Percentiles rank a stretch among this genome's conserved stretches.
Conservation (phyloP, 2,888 invertebrate species). For the Stomorhina lunata region DNA sequence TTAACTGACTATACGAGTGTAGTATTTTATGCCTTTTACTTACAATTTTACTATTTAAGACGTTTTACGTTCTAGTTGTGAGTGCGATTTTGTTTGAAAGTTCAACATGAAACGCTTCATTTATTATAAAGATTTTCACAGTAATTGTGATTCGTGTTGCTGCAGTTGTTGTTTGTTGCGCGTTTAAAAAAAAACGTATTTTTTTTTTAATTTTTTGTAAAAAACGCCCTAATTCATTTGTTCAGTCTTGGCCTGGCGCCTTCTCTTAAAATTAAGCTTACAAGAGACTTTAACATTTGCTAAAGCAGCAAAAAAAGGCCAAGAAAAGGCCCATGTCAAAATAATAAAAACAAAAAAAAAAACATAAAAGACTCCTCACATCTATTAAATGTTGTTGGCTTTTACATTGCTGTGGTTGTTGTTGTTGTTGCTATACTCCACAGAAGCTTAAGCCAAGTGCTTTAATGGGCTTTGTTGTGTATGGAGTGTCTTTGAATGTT, state of each 20-base stretch:
- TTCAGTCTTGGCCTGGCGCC: constrained; percentile 73
- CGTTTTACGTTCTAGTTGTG: background rate
- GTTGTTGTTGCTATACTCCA: constrained; percentile 29
- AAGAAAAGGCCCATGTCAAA: constrained; percentile 48
- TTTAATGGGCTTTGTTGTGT: constrained; percentile 28
- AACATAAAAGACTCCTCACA: constrained; percentile 51
- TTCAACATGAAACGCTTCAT: constrained; percentile 53
- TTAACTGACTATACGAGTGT: too few relatives aligned
- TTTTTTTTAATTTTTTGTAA: constrained; percentile 66
- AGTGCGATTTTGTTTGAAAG: constrained; percentile 41
- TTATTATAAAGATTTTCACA: constrained; percentile 47
- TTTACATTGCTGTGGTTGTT: constrained; percentile 32
- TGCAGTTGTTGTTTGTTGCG: constrained; percentile 73
- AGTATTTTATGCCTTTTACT: too few relatives aligned
- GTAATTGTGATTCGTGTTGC: constrained; percentile 59
- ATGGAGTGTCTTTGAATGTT: constrained; percentile 27
- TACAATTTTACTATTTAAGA: too few relatives aligned
- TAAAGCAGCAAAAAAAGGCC: background rate
- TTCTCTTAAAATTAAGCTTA: constrained; percentile 61
- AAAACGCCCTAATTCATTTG: constrained; percentile 78
- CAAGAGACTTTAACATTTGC: constrained; percentile 36
- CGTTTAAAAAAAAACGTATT: constrained; percentile 56
- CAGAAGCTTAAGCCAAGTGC: constrained; percentile 51
- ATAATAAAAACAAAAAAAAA: too few relatives aligned
- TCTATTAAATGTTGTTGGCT: constrained; percentile 63